Base-by-base conservation (phyloP, 1,140 invertebrate genomes). In the Whitmania pigra region DNA sequence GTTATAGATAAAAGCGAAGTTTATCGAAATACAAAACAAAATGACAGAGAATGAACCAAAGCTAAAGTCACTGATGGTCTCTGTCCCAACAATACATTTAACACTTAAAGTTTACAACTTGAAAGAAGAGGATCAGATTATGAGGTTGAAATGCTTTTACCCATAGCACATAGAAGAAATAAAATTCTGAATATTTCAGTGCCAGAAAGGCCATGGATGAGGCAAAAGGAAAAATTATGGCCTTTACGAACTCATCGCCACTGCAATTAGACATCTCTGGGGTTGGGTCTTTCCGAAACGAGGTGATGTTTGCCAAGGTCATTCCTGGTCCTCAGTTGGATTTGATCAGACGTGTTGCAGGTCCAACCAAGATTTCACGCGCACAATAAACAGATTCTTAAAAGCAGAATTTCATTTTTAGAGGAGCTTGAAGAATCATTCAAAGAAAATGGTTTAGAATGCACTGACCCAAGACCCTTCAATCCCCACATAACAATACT, bases 181-280 rank as follows among this genome's bases (percentile, higher is more conserved):
- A 7, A 4, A 63, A 22, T 25, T 63, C 9, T 5, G 9, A 63
- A 25, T 63, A 25, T 63, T 25, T 63, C 20, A 63, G 57, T 63
- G 22, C 22, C 57, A 63, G 29, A 63, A 31, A 63, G 18, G 57
- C 57, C 18, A 25, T 63, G 29, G 57, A 63, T 25, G 57, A 63
- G 18, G 22, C 57, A 63, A 63, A 63, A 63, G 11, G 57, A 63
- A 63, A 63, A 63, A 63, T 63, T 11, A 22, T n/a, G 22, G 57
- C 22, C 29, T 63, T 63, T 15, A 31, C 2, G 18, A 31, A 22
- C 11, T 25, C 22, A 63, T 63, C 22, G 22, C 57, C 57, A n/a
- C 22, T 63, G 29, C 4, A 22, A 63, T 1, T 63, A 0, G 29
- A 63, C 22, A 18, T 63, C 9, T 22, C 22, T 25, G 57, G 57